A percentile compares a stretch with the other conserved stretches of the same genome.
Conservation (phyloP, 2,797 vertebrate species). For the Sphenopsis melanotis region DNA sequence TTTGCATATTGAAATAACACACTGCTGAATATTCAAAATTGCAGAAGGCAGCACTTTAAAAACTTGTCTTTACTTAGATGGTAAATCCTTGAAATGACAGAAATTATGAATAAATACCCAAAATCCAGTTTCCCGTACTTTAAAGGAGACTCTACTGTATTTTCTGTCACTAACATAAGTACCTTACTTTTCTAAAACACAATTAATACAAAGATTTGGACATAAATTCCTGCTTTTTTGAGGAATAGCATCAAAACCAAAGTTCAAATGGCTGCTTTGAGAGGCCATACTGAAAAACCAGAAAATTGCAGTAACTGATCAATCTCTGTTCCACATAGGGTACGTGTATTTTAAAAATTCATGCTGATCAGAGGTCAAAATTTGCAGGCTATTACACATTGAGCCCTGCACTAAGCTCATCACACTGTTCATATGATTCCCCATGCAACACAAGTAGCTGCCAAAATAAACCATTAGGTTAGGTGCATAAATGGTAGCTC, state of each 20-base stretch:
- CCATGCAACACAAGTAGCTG: not conserved
- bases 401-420: not conserved
- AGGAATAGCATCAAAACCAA: not conserved
- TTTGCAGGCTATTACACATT: not conserved
- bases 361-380: not conserved
- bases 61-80: not conserved
- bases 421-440: not conserved
- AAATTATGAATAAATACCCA: not conserved
- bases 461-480: not conserved
- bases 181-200: not conserved
- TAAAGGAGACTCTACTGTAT: not conserved
- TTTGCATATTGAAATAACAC: not conserved
- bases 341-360: not conserved
- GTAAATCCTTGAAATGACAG: not conserved
- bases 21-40: not conserved
- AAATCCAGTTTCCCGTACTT: not conserved
- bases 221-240: not conserved
- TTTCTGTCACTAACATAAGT: not conserved
- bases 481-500: conserved; percentile 2
- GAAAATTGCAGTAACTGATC: not conserved
- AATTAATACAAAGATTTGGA: not conserved
- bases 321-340: not conserved
- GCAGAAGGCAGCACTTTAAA: not conserved
- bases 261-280: not conserved
- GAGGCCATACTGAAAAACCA: not conserved